Conservation (phyloP, 2,888 invertebrate species). For the Myopa testacea region DNA sequence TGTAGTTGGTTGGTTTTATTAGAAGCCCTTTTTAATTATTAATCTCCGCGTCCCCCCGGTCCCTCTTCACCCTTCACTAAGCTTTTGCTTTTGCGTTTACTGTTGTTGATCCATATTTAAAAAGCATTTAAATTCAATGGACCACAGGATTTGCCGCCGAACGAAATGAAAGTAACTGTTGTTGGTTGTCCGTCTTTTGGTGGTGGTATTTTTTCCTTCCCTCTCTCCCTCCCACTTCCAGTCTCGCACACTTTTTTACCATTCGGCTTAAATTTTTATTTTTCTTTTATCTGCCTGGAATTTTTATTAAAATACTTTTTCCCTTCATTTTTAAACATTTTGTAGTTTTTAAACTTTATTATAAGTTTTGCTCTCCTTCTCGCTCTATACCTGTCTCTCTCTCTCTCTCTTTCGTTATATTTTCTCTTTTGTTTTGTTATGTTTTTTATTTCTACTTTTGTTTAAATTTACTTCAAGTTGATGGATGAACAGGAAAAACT, state of each 20-base stretch:
- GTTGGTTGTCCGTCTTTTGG: not conserved
- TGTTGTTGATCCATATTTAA: conserved; percentile 1
- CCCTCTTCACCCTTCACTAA: not conserved
- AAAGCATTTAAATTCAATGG: conserved; percentile 7
- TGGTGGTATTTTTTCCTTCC: not conserved
- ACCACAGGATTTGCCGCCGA: not conserved
- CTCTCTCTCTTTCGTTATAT: not conserved
- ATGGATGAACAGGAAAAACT: conserved; percentile 34
- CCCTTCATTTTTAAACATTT: not conserved
- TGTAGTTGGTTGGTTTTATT: no score
- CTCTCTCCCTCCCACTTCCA: not conserved
- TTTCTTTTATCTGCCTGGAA: not conserved
- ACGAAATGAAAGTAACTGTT: not conserved
- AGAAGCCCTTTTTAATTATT: no score
- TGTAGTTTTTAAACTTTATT: conserved; percentile 19
- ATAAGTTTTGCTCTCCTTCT: conserved; percentile 1
- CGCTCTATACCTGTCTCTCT: not conserved
- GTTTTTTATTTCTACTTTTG: not conserved
- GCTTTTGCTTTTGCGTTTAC: not conserved
- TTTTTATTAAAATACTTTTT: conserved; percentile 10
- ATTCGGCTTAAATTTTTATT: not conserved
- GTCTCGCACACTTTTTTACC: not conserved
- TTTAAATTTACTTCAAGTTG: not conserved
- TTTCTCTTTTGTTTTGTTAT: not conserved
- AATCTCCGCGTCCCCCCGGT: no score